Base-by-base conservation (phyloP, 2,797 vertebrate species). In the Telmatherina bonti region DNA sequence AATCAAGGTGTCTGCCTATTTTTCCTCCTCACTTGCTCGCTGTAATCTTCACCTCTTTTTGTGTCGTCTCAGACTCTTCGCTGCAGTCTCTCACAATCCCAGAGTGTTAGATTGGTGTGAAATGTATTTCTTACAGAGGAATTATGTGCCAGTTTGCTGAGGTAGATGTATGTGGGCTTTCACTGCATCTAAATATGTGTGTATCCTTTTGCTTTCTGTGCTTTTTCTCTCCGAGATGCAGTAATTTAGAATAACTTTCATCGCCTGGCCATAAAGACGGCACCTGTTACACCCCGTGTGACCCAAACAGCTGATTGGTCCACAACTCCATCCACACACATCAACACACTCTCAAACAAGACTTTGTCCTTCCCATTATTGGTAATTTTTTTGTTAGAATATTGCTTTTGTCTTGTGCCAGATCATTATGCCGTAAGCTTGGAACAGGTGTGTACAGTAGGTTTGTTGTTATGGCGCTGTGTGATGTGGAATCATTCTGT, bases 91-190 rank as follows among this genome's bases (percentile, higher is more conserved):
- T 67, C 85, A 65, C 88, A 78, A 89, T 87, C 72, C 74, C 67
- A 63, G 43, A 72, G 85, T 87, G 88, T 62, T 68, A 89, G 84
- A 90, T 90, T 91, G 86, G 84, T 90, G 84, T 90, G 89, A 92
- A 87, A 83, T 83, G 58, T 67, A 38, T 81, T 79, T 69, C 59
- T 65, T 8, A 57, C 36, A 61, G 20, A 13, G 53, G 54, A 78
- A 52, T 51, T 15, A 33, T 4, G 38, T 38, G 58, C 2, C 36
- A 56, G 49, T 73, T 43, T 74, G 62, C 60, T 38, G 5, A 7
- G 38, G 65, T 47, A 35, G 43, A 47, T 43, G 4, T n/a, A 0
- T 27, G 51, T 54, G 54, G 0, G 47, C 30, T n/a, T 45, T 27
- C 22, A 38, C 15, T 20, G 30, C 36, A 29, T 27, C 15, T 53